Evolutionary conservation across 1,140 invertebrate genomes (phyloP).

Genomic region (Eriosoma lanigerum): DNA sequence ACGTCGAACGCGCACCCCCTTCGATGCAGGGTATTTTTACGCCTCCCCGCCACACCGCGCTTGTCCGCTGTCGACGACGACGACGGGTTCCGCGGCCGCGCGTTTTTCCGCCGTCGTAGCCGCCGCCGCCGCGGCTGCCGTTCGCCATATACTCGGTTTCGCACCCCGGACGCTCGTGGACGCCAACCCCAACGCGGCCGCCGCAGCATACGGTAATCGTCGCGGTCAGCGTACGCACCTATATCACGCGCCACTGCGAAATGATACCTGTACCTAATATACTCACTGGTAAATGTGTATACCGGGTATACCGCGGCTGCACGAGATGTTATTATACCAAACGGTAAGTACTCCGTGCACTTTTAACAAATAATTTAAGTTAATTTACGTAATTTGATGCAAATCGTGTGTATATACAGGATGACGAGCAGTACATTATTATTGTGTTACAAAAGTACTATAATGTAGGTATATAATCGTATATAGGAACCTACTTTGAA

Average conservation of each 20-base stretch:
- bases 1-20: not conserved
- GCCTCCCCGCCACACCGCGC: not conserved
- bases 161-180: conserved; percentile 41
- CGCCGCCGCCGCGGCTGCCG: not conserved
- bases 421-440: too few relatives aligned
- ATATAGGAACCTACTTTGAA: too few relatives aligned
- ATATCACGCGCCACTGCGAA: not conserved
- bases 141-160: conserved; percentile 31
- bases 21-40: not conserved
- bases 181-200: conserved; percentile 7
- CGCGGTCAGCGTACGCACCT: not conserved
- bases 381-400: too few relatives aligned
- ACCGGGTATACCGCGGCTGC: not conserved
- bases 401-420: too few relatives aligned
- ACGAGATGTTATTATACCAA: too few relatives aligned
- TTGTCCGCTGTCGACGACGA: not conserved
- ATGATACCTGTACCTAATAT: too few relatives aligned
- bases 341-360: too few relatives aligned
- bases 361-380: too few relatives aligned
- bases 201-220: not conserved
- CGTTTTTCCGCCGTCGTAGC: conserved; percentile 24
- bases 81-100: conserved; percentile 12
- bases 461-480: too few relatives aligned
- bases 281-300: not conserved
- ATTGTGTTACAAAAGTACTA: too few relatives aligned